Evolutionary conservation across 2,797 vertebrate genomes (phyloP), one percentile per base, ranked within the genome.

Genomic region (Rhinophrynus dorsalis): DNA sequence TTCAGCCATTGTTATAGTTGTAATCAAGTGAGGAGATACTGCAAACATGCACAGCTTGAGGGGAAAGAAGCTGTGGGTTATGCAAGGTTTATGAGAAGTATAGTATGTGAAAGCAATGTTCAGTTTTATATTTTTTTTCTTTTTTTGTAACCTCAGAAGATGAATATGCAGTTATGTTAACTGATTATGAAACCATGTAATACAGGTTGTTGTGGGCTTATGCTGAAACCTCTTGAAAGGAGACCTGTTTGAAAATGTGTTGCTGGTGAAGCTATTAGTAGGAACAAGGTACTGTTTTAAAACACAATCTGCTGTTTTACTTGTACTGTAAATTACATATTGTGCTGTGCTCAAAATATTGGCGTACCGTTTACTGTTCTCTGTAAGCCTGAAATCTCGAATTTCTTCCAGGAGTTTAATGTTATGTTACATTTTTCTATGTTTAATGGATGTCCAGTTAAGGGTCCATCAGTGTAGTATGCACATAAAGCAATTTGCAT

Each of bases 191-290:
- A 90, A 93, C 89, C 85, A 87, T 94, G 91, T 93, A 95, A 96
- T 91, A 92, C 94, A 95, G 94, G 92, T 94, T 94, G 91, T 93
- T 92, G 85, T 92, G 89, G 93, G 93, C 91, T 92, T 91, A 89
- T 92, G 92, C 92, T 92, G 92, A 91, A 91, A 94, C 89, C 89
- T 89, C 90, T 89, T 90, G 89, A 90, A 90, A 86, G 91, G 89
- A 90, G 90, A 85, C 90, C 80, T 85, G 90, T 89, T 90, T 90
- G 89, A 91, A 91, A 93, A 87, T 91, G 86, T 90, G 87, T 90
- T 91, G 88, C 88, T 86, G 89, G 86, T 89, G 88, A 89, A 88
- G 88, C 90, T 91, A 90, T 88, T 92, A 88, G 89, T 92, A 84
- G 85, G 85, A 91, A 86, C 87, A 91, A 94, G 91, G 89, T 90